Evolutionary conservation across 2,113 vertebrate genomes (phyloP).

Genomic region (Melierax canorus): DNA sequence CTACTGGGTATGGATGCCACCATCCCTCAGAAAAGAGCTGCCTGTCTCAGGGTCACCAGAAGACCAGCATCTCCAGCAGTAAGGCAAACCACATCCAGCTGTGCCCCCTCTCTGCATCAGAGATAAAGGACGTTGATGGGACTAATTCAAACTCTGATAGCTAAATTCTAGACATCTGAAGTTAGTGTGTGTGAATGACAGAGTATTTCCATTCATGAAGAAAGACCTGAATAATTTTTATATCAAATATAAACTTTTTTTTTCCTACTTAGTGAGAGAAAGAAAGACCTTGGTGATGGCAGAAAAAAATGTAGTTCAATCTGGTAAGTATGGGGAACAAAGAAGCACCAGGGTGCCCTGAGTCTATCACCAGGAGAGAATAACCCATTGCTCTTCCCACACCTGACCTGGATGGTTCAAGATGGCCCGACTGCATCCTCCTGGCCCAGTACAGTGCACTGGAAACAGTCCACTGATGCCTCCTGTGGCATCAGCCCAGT

Average conservation of each 20-base stretch:
- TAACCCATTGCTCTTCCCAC: not conserved
- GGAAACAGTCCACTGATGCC: not conserved
- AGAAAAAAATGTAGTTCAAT: not conserved
- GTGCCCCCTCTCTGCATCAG: not conserved
- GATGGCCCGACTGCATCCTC: not conserved
- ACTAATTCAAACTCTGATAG: not conserved
- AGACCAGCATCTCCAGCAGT: not conserved
- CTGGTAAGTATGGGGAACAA: not conserved
- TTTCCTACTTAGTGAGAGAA: not conserved
- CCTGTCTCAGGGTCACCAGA: not conserved
- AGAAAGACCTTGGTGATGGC: not conserved
- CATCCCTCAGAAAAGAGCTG: not conserved
- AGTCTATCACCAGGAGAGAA: not conserved
- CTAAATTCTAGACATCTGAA: not conserved
- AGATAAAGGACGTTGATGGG: not conserved
- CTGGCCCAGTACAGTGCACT: not conserved
- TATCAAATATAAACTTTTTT: not conserved
- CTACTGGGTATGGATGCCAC: not conserved
- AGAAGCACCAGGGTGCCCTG: not conserved
- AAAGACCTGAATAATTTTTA: not conserved
- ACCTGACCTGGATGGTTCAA: not conserved
- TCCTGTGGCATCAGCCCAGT: no score
- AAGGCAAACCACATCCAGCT: not conserved
- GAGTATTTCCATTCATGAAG: not conserved
- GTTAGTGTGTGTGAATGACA: not conserved